Percentiles rank a stretch among this genome's conserved stretches.
Evolutionary conservation across 2,797 vertebrate genomes (phyloP).

Genomic region (Gadopsis bispinosus): DNA sequence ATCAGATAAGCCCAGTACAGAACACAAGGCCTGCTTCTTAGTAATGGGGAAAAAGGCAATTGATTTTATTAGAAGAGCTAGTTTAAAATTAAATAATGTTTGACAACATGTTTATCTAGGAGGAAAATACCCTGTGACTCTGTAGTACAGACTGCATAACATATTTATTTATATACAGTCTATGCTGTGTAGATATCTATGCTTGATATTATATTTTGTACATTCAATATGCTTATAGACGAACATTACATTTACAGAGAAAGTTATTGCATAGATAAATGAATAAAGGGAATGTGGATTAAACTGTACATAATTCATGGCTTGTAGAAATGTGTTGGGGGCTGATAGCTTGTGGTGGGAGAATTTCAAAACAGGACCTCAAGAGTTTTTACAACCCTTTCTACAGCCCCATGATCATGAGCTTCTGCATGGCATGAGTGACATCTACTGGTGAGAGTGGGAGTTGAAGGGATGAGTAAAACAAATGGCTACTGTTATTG

Average conservation of each 20-base stretch:
- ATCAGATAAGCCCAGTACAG: slow-evolving; percentile 6
- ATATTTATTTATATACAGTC: background rate
- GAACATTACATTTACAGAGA: background rate
- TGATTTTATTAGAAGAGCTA: slow-evolving; percentile 1
- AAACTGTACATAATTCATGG: background rate
- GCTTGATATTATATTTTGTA: background rate
- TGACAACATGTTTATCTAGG: background rate
- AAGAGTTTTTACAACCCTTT: background rate
- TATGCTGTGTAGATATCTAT: background rate
- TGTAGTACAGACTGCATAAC: background rate
- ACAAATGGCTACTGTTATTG: background rate
- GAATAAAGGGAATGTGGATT: background rate
- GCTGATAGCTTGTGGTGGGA: background rate
- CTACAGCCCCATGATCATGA: fast-evolving
- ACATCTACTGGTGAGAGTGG: slow-evolving; percentile 40
- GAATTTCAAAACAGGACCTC: background rate
- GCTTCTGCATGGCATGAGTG: background rate
- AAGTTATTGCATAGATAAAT: background rate
- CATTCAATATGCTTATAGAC: background rate
- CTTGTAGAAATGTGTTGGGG: background rate
- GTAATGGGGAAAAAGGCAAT: background rate
- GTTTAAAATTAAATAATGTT: slow-evolving; percentile 1
- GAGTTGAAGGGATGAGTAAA: background rate
- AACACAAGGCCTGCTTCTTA: background rate
- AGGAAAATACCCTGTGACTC: background rate